These are phyloP conservation scores for Masticophis lateralis DNA, from an alignment of 2,797 vertebrate species.

Conservation along the genomic window DNA sequence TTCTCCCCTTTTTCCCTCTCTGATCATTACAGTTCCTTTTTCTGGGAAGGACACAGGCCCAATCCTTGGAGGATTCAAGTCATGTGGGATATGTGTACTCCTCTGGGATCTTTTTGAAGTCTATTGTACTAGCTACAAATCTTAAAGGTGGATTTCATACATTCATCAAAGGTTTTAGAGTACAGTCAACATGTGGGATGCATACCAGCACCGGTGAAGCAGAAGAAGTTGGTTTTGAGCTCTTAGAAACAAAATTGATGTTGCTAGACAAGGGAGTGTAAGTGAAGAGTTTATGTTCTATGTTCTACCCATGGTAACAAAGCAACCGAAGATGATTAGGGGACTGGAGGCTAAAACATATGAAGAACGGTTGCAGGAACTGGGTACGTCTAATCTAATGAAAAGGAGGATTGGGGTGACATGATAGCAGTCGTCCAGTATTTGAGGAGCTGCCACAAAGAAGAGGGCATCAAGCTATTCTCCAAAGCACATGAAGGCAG, in stretches of 20 bases:
- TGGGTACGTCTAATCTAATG: not conserved
- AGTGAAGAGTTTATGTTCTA: not conserved
- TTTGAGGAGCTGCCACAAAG: not conserved
- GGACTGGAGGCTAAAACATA: no score
- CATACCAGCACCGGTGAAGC: not conserved
- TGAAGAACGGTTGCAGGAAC: not conserved
- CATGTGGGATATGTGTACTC: not conserved
- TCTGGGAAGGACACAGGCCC: not conserved
- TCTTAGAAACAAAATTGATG: not conserved
- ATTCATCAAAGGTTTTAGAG: not conserved
- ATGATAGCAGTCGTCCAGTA: rapidly evolving
- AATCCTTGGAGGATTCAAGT: not conserved
- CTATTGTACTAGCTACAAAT: not conserved
- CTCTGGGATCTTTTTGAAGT: not conserved
- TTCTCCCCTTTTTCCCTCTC: not conserved
- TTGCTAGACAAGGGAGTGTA: not conserved
- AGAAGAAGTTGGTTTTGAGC: not conserved
- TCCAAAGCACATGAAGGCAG: not conserved
- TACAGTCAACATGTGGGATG: not conserved
- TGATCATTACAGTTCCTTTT: not conserved
- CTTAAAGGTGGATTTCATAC: not conserved
- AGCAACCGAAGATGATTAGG: not conserved
- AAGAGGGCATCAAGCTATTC: no score
- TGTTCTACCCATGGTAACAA: not conserved
- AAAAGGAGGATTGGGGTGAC: not conserved